Conservation (phyloP, 2,113 vertebrate species). For the Rhagologus leucostigma region DNA sequence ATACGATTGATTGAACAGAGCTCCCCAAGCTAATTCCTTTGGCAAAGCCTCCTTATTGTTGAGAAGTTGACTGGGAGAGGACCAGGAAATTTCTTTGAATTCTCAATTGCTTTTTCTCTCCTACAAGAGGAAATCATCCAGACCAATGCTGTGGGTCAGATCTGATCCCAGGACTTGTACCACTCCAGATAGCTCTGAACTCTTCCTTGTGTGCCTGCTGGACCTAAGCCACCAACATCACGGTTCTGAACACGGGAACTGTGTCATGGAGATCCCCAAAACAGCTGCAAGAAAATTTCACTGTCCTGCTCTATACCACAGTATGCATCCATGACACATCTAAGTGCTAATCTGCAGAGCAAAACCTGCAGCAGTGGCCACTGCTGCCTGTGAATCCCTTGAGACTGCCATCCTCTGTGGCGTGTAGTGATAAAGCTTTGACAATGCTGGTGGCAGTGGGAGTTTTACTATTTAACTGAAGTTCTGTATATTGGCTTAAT, state of each 20-base stretch:
- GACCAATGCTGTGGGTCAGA: background rate
- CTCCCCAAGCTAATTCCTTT: background rate
- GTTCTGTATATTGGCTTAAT: background rate
- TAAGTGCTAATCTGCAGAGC: background rate
- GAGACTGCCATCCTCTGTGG: background rate
- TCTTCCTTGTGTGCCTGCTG: background rate
- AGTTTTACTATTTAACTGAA: background rate
- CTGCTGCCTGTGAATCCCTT: background rate
- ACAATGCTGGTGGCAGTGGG: background rate
- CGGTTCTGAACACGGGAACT: background rate
- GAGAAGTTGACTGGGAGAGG: background rate
- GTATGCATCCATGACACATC: background rate
- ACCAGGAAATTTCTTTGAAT: background rate
- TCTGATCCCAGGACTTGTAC: background rate
- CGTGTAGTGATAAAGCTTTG: background rate
- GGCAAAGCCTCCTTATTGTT: background rate
- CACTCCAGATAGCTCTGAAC: background rate
- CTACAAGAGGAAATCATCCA: background rate
- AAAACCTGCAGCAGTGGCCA: background rate
- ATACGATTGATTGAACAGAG: background rate
- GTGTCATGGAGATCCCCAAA: background rate
- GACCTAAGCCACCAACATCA: background rate
- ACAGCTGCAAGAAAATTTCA: background rate
- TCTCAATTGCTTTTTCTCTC: background rate
- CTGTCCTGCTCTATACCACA: background rate